Conservation (phyloP, 2,797 vertebrate genomes). For the Varecia variegata region DNA sequence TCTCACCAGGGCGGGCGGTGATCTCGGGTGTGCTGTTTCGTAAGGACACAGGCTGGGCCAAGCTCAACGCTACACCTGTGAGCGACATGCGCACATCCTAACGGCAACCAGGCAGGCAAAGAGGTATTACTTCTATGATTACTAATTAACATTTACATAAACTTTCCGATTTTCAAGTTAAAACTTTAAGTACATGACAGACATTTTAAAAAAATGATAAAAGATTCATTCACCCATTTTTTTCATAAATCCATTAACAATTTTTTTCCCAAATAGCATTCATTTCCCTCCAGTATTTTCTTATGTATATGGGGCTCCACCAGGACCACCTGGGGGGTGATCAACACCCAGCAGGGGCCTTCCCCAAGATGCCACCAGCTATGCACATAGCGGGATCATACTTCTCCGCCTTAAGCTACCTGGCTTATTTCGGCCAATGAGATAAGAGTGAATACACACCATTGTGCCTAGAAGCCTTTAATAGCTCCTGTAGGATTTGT, state of each 20-base stretch:
- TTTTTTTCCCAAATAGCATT: background rate
- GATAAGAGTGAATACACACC: background rate
- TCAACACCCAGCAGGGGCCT: background rate
- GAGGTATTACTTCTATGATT: background rate
- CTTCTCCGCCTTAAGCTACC: background rate
- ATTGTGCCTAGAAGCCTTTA: background rate
- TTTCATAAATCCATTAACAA: background rate
- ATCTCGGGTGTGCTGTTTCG: background rate
- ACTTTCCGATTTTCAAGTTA: background rate
- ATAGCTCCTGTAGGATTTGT: background rate
- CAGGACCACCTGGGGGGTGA: fast-evolving
- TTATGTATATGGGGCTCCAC: fast-evolving
- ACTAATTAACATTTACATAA: background rate
- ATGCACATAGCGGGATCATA: background rate
- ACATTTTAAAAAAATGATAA: background rate
- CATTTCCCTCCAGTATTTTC: background rate
- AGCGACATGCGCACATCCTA: background rate
- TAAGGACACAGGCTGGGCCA: background rate
- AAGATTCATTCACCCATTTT: background rate
- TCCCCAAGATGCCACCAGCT: background rate
- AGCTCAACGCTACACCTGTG: background rate
- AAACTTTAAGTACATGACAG: background rate
- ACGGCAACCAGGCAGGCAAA: background rate
- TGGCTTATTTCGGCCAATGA: background rate
- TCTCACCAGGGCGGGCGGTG: background rate